Evolutionary conservation across 2,113 vertebrate genomes (phyloP).

Genomic region (Crotophaga sulcirostris): DNA sequence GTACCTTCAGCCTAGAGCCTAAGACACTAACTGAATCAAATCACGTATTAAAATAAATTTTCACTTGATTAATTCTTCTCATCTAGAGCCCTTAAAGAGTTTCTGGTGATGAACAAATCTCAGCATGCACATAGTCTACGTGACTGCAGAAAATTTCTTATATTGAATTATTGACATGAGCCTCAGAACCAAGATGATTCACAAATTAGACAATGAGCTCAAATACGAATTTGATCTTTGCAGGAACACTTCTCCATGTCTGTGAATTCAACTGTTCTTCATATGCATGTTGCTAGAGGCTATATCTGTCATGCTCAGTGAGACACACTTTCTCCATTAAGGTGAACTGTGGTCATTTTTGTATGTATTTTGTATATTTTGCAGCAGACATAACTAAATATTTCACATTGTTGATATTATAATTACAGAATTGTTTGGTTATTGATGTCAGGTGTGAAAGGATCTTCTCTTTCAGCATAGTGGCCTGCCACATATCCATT

Average conservation of each 20-base stretch:
- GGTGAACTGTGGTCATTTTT: background rate
- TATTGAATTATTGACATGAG: background rate
- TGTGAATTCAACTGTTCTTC: background rate
- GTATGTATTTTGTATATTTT: background rate
- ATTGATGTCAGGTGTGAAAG: background rate
- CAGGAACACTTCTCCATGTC: background rate
- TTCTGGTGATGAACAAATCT: background rate
- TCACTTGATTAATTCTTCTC: conserved; percentile 31
- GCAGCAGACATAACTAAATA: background rate
- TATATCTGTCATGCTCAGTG: background rate
- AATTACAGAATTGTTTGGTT: background rate
- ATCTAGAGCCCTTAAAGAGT: background rate
- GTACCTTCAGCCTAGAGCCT: background rate
- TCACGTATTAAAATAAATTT: background rate
- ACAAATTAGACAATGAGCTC: background rate
- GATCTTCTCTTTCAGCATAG: background rate
- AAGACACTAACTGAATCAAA: background rate
- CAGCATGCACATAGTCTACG: background rate
- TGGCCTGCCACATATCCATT: background rate
- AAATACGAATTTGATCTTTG: background rate
- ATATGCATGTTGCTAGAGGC: background rate
- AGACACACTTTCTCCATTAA: background rate
- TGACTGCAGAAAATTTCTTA: background rate
- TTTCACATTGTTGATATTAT: background rate
- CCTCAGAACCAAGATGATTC: background rate